A percentile compares a stretch with the other conserved stretches of the same genome.
These are phyloP conservation scores for Gasterosteus nipponicus DNA, from an alignment of 2,113 vertebrate genomes.

Conservation along the genomic window DNA sequence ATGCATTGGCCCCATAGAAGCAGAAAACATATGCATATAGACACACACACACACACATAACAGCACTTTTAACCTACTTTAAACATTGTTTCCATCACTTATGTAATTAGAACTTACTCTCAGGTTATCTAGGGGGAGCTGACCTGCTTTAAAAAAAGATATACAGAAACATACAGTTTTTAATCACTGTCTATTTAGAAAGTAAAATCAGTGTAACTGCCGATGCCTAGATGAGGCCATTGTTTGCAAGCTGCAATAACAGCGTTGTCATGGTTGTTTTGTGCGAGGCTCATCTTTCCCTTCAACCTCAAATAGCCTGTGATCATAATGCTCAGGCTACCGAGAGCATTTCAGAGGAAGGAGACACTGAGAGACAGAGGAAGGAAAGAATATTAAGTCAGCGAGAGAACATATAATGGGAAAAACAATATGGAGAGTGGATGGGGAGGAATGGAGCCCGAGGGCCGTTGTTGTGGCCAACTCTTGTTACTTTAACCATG, in stretches of 20 bases:
- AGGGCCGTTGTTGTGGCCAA: slow-evolving; percentile 56
- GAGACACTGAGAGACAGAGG: slow-evolving; percentile 29
- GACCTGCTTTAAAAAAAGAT: slow-evolving; percentile 61
- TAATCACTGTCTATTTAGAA: slow-evolving; percentile 21
- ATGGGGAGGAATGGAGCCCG: slow-evolving; percentile 32
- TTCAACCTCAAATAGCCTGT: slow-evolving; percentile 54
- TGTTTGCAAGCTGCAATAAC: slow-evolving; percentile 51
- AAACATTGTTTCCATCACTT: slow-evolving; percentile 34
- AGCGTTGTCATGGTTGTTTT: slow-evolving; percentile 54
- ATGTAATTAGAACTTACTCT: slow-evolving; percentile 63
- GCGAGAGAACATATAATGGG: slow-evolving; percentile 51
- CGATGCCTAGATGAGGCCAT: slow-evolving; percentile 38
- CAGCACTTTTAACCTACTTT: slow-evolving; percentile 55
- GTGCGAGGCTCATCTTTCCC: slow-evolving; percentile 54
- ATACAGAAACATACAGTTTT: slow-evolving; percentile 40
- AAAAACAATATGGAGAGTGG: slow-evolving; percentile 57
- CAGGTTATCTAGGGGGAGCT: slow-evolving; percentile 62
- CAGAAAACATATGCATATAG: not conserved
- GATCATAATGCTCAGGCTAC: slow-evolving; percentile 48
- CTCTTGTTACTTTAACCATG: slow-evolving; percentile 60
- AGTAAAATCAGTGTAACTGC: slow-evolving; percentile 38
- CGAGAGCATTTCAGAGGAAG: slow-evolving; percentile 57
- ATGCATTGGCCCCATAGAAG: slow-evolving; percentile 3
- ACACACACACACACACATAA: slow-evolving; percentile 9
- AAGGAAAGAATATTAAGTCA: slow-evolving; percentile 51